Conservation (phyloP, 2,113 vertebrate species). For the Picathartes gymnocephalus region DNA sequence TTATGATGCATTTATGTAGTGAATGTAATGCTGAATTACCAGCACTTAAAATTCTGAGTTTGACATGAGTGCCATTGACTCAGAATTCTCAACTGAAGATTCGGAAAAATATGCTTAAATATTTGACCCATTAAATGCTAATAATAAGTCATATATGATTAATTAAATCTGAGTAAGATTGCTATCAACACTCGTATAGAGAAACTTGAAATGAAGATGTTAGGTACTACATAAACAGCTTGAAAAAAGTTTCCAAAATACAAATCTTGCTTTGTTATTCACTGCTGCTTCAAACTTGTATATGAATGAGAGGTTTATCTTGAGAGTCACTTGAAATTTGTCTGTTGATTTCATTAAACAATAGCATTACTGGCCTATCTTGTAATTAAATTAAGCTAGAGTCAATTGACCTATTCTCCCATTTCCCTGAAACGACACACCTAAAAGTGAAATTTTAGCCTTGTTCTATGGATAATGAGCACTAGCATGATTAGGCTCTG, state of each 20-base stretch:
- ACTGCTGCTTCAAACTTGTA: neutral
- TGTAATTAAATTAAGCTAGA: neutral
- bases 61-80: constrained; percentile 12
- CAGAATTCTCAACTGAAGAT: constrained; percentile 2
- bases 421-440: neutral
- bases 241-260: neutral
- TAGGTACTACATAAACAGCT: neutral
- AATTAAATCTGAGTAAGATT: neutral
- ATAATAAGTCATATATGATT: neutral
- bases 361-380: neutral
- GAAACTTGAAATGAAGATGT: neutral
- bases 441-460: neutral
- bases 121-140: constrained; percentile 37
- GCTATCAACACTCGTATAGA: neutral
- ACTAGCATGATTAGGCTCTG: neutral
- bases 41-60: constrained; percentile 15
- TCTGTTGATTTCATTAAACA: neutral
- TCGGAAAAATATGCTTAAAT: constrained; percentile 24
- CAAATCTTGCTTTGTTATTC: neutral
- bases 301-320: neutral
- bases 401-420: neutral
- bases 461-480: neutral
- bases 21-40: neutral
- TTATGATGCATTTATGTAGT: constrained; percentile 12
- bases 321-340: neutral